phyloP scores from a whole-genome alignment of 2,797 vertebrate species.

The Molothrus aeneus region DNA sequence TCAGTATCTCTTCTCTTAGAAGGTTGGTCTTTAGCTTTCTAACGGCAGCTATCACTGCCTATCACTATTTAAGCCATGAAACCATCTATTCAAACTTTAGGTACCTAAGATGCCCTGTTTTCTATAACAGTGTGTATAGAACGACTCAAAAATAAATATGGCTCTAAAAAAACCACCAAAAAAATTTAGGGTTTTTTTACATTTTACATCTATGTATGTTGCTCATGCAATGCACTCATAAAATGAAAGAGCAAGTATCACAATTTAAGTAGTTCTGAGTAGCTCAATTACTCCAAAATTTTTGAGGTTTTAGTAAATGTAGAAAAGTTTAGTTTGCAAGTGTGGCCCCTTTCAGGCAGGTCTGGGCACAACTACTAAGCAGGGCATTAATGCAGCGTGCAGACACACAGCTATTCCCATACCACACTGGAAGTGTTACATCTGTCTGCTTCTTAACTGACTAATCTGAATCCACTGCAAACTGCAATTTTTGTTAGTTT shows the following conservation, averaged over 20 bases:
- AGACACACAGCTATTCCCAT: background rate
- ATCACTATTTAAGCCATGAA: background rate
- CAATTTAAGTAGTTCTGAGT: background rate
- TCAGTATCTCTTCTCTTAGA: background rate
- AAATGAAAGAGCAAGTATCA: background rate
- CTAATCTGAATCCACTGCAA: background rate
- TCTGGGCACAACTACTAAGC: background rate
- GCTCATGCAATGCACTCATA: background rate
- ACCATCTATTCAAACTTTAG: background rate
- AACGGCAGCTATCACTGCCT: background rate
- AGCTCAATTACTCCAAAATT: background rate
- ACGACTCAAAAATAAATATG: background rate
- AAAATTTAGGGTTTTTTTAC: background rate
- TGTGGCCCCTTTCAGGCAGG: background rate
- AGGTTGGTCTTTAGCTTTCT: background rate
- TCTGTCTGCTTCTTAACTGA: background rate
- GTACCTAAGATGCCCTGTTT: background rate
- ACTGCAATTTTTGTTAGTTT: background rate
- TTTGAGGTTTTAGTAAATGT: background rate
- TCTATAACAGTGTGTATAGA: background rate
- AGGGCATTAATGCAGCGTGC: background rate
- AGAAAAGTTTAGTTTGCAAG: background rate
- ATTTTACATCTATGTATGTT: background rate
- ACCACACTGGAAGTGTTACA: rapidly evolving
- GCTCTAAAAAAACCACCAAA: background rate